Percentiles rank a stretch among this genome's conserved stretches.
Evolutionary conservation across 2,113 vertebrate genomes (phyloP).

Genomic region (Macheiramphus alcinus): DNA sequence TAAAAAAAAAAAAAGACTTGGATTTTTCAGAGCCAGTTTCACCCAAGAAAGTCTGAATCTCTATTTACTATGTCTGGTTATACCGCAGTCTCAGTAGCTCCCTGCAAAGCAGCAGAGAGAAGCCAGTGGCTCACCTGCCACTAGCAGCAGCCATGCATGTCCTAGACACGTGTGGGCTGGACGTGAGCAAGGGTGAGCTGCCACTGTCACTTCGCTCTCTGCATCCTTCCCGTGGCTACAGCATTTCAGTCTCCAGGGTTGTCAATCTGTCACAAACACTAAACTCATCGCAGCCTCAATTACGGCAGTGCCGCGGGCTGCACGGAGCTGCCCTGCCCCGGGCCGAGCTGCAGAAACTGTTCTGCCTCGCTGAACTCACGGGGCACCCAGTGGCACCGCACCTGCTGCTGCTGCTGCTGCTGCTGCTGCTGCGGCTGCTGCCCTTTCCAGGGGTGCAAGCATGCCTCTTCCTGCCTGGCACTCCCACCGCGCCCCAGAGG

Average conservation of each 20-base stretch:
- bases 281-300: not conserved
- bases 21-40: not conserved
- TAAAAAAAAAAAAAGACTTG: fast-evolving
- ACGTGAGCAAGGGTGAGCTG: not conserved
- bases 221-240: not conserved
- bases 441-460: not conserved
- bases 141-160: not conserved
- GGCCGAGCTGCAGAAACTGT: not conserved
- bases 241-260: not conserved
- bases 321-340: not conserved
- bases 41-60: not conserved
- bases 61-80: not conserved
- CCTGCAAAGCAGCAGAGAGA: not conserved
- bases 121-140: not conserved
- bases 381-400: not conserved
- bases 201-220: not conserved
- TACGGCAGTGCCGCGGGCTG: not conserved
- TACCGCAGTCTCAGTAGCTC: not conserved
- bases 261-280: not conserved
- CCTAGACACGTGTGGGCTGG: not conserved
- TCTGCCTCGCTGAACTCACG: not conserved
- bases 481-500: fast-evolving
- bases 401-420: not conserved
- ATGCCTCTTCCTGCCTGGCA: not conserved
- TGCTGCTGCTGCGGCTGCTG: not conserved